Conservation (phyloP, 2,113 vertebrate species). For the Chaetodon auriga region DNA sequence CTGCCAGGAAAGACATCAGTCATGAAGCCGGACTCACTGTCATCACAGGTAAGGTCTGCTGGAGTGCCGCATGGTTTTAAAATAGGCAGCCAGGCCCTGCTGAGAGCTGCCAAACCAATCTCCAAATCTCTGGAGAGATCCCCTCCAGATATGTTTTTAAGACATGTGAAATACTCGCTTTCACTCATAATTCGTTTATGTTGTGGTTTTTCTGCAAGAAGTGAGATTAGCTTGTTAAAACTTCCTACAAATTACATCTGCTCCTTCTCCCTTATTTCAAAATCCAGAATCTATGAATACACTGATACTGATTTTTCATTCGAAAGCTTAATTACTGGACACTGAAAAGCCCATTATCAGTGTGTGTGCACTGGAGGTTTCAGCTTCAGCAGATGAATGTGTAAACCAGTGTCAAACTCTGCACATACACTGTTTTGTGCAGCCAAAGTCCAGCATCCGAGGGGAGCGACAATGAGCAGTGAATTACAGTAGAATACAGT, state of each 20-base stretch:
- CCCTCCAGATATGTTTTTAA: not conserved
- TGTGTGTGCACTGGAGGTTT: too few relatives aligned
- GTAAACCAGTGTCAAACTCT: too few relatives aligned
- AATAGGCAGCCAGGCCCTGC: slow-evolving; percentile 9
- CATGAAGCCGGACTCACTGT: slow-evolving; percentile 87
- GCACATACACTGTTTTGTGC: too few relatives aligned
- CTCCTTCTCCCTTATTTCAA: too few relatives aligned
- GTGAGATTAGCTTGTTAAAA: too few relatives aligned
- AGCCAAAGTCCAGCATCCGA: too few relatives aligned
- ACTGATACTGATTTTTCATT: not conserved
- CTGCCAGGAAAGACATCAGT: slow-evolving; percentile 87
- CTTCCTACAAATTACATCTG: too few relatives aligned
- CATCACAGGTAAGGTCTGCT: slow-evolving; percentile 85
- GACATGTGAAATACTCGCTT: not conserved
- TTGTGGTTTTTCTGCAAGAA: too few relatives aligned
- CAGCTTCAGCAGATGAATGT: not conserved
- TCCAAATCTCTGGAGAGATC: not conserved
- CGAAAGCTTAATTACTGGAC: not conserved
- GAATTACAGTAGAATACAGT: not conserved
- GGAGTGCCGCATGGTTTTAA: slow-evolving; percentile 21
- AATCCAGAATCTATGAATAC: too few relatives aligned
- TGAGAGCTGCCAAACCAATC: slow-evolving; percentile 15
- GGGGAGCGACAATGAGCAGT: too few relatives aligned
- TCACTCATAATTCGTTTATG: too few relatives aligned
- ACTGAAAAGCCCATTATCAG: not conserved